Conservation (phyloP, 2,888 invertebrate genomes). For the Pyrrhosoma nymphula region DNA sequence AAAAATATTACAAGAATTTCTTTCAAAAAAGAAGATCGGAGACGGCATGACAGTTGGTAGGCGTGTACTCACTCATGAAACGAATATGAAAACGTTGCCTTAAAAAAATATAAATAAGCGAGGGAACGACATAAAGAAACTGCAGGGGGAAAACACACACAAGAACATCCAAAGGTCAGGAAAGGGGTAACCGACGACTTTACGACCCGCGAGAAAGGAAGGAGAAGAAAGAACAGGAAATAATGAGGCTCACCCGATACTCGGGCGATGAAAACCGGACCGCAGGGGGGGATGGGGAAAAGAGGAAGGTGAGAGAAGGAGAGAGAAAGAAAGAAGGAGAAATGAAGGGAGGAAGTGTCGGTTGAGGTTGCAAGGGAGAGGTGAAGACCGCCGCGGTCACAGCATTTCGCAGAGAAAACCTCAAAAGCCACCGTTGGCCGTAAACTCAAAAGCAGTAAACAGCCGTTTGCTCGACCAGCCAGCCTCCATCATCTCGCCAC, state of each 20-base stretch:
- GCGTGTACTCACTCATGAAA: background rate
- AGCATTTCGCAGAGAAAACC: background rate
- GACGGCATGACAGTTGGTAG: background rate
- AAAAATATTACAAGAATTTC: no score
- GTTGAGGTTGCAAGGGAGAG: background rate
- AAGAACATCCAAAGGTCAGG: background rate
- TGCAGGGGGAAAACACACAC: background rate
- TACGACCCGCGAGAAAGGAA: background rate
- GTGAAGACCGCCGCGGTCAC: background rate
- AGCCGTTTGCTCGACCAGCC: background rate
- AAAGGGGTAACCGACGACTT: background rate
- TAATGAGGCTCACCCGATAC: background rate
- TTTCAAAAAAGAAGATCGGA: no score
- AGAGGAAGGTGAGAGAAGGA: no score
- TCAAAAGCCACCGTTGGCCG: constrained; percentile 2
- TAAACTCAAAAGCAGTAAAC: background rate
- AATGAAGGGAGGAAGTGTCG: no score
- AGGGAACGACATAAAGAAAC: background rate
- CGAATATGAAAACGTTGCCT: background rate
- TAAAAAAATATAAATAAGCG: background rate
- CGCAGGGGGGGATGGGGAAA: background rate
- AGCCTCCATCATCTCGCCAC: background rate
- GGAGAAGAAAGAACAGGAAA: background rate
- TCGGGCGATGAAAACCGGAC: background rate
- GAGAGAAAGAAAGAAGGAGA: no score